A percentile compares a stretch with the other conserved stretches of the same genome.
Evolutionary conservation across 1,140 invertebrate genomes (phyloP).

Genomic region (Diachasmimorpha longicaudata): DNA sequence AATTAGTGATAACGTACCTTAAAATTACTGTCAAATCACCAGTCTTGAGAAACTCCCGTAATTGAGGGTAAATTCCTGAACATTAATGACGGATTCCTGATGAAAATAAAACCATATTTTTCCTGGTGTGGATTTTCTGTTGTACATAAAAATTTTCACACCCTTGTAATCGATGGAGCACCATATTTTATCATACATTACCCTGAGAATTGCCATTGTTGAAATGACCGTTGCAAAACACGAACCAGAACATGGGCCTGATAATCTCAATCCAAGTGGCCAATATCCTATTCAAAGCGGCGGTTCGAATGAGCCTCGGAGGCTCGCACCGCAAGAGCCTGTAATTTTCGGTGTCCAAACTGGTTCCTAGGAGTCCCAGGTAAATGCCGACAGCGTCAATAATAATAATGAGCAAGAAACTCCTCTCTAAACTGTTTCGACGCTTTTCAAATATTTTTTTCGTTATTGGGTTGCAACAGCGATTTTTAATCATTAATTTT

Average conservation of each 20-base stretch:
- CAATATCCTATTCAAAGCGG: conserved; percentile 6
- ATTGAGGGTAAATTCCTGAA: too few relatives aligned
- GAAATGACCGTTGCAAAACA: not conserved
- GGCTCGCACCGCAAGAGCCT: not conserved
- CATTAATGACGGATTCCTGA: too few relatives aligned
- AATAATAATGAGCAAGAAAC: not conserved
- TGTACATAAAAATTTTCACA: too few relatives aligned
- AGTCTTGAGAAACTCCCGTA: too few relatives aligned
- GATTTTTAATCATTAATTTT: too few relatives aligned
- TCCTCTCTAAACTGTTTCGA: not conserved
- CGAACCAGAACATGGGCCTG: not conserved
- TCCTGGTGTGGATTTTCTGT: too few relatives aligned
- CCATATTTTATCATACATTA: not conserved
- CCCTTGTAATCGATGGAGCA: not conserved
- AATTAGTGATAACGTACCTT: too few relatives aligned
- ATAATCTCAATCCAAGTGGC: not conserved
- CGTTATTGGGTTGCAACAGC: too few relatives aligned
- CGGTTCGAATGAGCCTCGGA: not conserved
- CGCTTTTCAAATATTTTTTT: not conserved
- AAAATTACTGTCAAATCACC: too few relatives aligned
- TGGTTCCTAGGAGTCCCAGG: conserved; percentile 11
- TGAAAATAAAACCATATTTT: too few relatives aligned
- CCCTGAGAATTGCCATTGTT: not conserved
- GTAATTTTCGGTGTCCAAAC: conserved; percentile 13
- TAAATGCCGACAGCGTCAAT: conserved; percentile 7